Base-by-base conservation (phyloP, 2,113 vertebrate genomes). In the Aleadryas rufinucha region DNA sequence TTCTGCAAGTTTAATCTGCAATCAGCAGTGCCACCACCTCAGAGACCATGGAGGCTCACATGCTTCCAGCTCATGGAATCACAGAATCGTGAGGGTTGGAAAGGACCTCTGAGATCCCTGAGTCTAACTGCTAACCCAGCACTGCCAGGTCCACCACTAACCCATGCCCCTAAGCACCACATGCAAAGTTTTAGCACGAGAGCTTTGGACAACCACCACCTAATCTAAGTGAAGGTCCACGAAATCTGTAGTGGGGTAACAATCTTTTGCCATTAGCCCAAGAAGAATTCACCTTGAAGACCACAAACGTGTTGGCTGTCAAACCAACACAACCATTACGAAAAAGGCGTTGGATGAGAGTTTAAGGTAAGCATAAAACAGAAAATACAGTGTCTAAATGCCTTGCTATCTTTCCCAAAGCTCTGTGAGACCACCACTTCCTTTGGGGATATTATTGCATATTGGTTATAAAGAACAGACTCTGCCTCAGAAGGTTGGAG, bases 21-120 rank as follows among this genome's bases (percentile, higher is more conserved):
- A 54, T 64, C 0, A 0, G 8, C 13, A 33, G 1, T 21, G 7
- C 4, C 41, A 28, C 1, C 0, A 6, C 24, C 22, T 31, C 17
- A 41, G 9, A 49, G 31, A 53, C 7, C 27, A n/a, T 2, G 0
- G 17, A 17, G 21, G 6, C 6, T 44, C 16, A 22, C 11, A 7
- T 0, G 0, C 2, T 60, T 64, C 11, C 1, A 2, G 3, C 15
- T 10, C 4, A 9, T 5, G 45, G 37, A 89, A 59, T n/a, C 52
- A 44, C 13, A 37, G 27, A 37, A 50, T 52, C 33, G 22, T 41
- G 33, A 37, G 16, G 11, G 12, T 1, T 59, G 33, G 60, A 28
- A 59, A 59, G 6, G 33, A 20, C 23, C 8, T 52, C 37, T 10
- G 10, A 24, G 28, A 24, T 11, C 27, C 24, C 33, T 17, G 27